Conservation (phyloP, 2,888 invertebrate genomes). For the Formica aserva region DNA sequence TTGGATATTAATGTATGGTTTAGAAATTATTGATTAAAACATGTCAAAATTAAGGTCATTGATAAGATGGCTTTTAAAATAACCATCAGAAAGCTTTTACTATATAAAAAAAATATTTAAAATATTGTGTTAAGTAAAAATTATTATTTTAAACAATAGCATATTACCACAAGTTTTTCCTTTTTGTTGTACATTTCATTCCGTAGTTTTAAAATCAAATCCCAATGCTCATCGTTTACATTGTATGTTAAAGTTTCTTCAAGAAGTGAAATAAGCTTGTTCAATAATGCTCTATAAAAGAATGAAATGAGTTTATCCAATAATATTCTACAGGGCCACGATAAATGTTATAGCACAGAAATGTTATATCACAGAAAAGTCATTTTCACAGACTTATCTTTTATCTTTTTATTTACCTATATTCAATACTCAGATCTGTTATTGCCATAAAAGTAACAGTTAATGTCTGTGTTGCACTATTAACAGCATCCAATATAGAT, state of each 20-base stretch:
- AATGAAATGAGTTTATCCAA: constrained; percentile 5
- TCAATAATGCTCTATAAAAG: constrained; percentile 75
- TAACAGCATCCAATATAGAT: constrained; percentile 80
- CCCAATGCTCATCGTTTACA: constrained; percentile 79
- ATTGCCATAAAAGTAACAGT: constrained; percentile 82
- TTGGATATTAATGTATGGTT: neutral
- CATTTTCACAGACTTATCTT: neutral
- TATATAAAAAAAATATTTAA: neutral
- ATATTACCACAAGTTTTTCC: constrained; percentile 77
- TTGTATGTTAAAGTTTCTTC: constrained; percentile 77
- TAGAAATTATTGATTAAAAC: neutral
- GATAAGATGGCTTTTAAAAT: neutral
- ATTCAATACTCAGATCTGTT: constrained; percentile 80
- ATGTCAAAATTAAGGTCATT: neutral
- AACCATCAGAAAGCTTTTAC: neutral
- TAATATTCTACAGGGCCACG: neutral
- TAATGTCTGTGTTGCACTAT: constrained; percentile 80
- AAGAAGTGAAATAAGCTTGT: constrained; percentile 77
- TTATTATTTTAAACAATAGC: constrained; percentile 15
- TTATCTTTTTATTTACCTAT: constrained; percentile 75
- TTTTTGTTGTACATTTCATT: constrained; percentile 80
- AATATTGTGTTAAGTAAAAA: neutral
- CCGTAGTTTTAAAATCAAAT: constrained; percentile 79
- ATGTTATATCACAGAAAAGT: neutral
- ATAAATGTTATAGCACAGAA: neutral